A percentile compares a stretch with the other conserved stretches of the same genome.
Evolutionary conservation across 1,140 invertebrate species (phyloP).

Genomic region (Battus philenor): DNA sequence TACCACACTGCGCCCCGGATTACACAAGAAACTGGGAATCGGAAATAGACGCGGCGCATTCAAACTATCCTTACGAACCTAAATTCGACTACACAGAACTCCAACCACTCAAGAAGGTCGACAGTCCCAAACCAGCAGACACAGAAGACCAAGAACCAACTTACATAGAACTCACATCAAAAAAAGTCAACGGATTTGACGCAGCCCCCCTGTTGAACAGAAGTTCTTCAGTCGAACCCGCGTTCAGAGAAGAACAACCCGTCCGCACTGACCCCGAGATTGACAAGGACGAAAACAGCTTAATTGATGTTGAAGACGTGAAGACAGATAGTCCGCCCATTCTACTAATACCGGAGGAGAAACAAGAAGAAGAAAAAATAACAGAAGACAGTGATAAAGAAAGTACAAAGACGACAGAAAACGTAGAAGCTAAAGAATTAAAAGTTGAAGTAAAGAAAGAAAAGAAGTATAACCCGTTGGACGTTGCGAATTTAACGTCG

Average conservation of each 20-base stretch:
- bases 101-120: constrained; percentile 60
- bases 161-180: constrained; percentile 64
- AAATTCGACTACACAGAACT: constrained; percentile 65
- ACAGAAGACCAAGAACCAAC: constrained; percentile 58
- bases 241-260: constrained; percentile 59
- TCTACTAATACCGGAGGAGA: constrained; percentile 17
- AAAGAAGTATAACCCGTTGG: constrained; percentile 81
- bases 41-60: constrained; percentile 69
- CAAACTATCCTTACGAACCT: constrained; percentile 57
- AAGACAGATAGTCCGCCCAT: constrained; percentile 47
- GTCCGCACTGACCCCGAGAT: constrained; percentile 60
- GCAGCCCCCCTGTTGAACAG: constrained; percentile 36
- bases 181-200: constrained; percentile 52
- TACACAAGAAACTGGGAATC: constrained; percentile 73
- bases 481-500: constrained; percentile 81
- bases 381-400: constrained; percentile 52
- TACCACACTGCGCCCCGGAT: constrained; percentile 61
- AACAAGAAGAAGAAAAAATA: constrained; percentile 30
- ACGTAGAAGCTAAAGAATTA: constrained; percentile 42
- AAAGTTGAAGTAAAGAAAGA: constrained; percentile 50
- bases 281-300: constrained; percentile 62
- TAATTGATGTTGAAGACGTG: constrained; percentile 66
- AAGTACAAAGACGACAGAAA: constrained; percentile 45
- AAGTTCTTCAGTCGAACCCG: constrained; percentile 47
- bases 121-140: constrained; percentile 51